Base-by-base conservation (phyloP, 2,113 vertebrate species). In the Gasterosteus nipponicus region DNA sequence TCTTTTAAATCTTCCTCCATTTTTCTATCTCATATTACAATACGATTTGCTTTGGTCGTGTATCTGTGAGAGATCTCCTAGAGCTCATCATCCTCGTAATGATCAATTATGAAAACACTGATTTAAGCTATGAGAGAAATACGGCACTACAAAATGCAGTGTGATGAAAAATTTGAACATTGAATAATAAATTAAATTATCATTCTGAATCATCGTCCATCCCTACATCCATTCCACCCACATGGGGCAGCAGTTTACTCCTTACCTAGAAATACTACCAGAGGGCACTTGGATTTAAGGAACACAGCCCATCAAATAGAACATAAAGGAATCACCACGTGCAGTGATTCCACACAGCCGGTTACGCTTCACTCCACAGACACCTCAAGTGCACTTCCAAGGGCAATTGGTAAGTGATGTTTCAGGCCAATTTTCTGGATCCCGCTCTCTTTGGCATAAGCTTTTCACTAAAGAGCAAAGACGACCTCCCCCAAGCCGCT, bases 301-400 rank as follows among this genome's bases (percentile, higher is more conserved):
- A 77, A 51, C 35, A 38, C 26, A 33, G 64, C 42, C 54, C 77
- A 74, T 78, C 79, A 71, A 80, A 85, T 71, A 67, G 72, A 75
- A 69, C 59, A 81, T 78, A 47, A 53, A 83, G 44, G 15, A 69
- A 26, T 41, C 39, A 70, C 84, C 86, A 74, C 80, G 84, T 83
- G 80, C 77, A 31, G 78, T 22, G 77, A 66, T 6, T 39, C 10
- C 70, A 39, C 15, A 72, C 68, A 54, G 67, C 54, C 41, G 4
- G 54, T 60, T 70, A 29, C 16, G 46, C 59, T 60, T 18, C 26
- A 15, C 57, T 49, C 72, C 51, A 54, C 51, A n/a, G 51, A 26
- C 57, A 0, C 41, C 61, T 63, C 5, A 63, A 57, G 44, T 26
- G 18, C 33, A n/a, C 10, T 26, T 77, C 83, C 61, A 77, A 73